These are phyloP conservation scores for Akabosia matsudoensis DNA, from an alignment of 1,140 invertebrate species.

Conservation along the genomic window DNA sequence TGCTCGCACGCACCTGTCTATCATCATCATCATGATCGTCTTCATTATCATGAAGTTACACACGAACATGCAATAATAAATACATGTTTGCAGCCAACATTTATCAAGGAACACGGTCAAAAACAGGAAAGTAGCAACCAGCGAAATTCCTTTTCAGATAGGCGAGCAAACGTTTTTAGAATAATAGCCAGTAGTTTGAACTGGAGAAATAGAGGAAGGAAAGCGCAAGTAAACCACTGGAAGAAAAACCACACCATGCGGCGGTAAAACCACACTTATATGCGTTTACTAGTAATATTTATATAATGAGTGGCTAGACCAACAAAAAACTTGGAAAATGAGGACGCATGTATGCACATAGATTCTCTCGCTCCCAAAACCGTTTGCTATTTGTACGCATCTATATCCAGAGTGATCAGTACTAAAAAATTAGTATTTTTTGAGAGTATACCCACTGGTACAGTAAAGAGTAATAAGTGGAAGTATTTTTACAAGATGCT, in stretches of 20 bases:
- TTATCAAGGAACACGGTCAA: background rate
- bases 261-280: background rate
- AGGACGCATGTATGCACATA: background rate
- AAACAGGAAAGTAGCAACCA: background rate
- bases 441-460: no score
- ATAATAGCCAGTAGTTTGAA: background rate
- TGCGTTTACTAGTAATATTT: background rate
- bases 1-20: conserved; percentile 11
- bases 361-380: background rate
- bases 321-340: background rate
- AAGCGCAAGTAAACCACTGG: background rate
- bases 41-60: background rate
- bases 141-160: background rate
- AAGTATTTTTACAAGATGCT: no score
- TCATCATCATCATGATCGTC: conserved; percentile 11
- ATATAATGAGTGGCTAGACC: background rate
- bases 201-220: background rate
- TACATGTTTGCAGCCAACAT: background rate
- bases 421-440: no score
- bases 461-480: no score
- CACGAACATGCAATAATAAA: background rate
- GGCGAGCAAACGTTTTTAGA: background rate
- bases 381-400: no score
- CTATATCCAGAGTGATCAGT: no score
- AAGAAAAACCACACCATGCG: background rate